Conservation (phyloP, 2,797 vertebrate species). For the Phrynocephalus guinanensis region DNA sequence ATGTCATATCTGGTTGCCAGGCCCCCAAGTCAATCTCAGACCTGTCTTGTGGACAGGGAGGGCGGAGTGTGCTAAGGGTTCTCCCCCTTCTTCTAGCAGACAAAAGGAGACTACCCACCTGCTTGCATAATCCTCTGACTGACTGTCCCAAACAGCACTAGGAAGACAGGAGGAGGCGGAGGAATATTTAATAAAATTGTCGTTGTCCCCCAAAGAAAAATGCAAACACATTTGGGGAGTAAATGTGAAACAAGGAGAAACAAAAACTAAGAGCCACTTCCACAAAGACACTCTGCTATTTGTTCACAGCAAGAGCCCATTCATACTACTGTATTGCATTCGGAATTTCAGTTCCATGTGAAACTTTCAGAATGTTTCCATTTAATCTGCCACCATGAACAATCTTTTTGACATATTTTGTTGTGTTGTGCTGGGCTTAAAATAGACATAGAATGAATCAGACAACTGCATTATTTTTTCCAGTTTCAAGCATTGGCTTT, state of each 20-base stretch:
- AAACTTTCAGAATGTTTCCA: neutral
- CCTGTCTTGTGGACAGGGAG: conserved; percentile 57
- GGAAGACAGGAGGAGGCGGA: conserved; percentile 54
- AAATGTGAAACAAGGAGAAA: neutral
- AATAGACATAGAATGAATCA: neutral
- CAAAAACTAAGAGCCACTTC: conserved; percentile 29
- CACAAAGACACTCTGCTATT: neutral
- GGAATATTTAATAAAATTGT: conserved; percentile 60
- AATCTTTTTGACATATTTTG: neutral
- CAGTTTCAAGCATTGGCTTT: neutral
- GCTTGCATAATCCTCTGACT: conserved; percentile 61
- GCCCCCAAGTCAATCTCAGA: neutral
- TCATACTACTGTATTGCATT: neutral
- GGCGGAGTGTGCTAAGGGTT: conserved; percentile 54
- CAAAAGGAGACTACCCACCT: conserved; percentile 70
- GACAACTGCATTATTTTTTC: neutral
- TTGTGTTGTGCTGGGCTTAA: neutral
- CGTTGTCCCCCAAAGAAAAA: conserved; percentile 62
- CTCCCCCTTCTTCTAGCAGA: conserved; percentile 52
- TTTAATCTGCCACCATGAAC: neutral
- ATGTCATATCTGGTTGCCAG: conserved; percentile 22
- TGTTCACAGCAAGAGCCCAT: neutral
- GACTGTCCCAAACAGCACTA: conserved; percentile 71
- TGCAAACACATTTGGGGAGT: conserved; percentile 39
- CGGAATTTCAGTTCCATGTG: neutral